Evolutionary conservation across 2,113 vertebrate species (phyloP), one percentile per base, ranked within the genome.

Genomic region (Gambusia affinis): DNA sequence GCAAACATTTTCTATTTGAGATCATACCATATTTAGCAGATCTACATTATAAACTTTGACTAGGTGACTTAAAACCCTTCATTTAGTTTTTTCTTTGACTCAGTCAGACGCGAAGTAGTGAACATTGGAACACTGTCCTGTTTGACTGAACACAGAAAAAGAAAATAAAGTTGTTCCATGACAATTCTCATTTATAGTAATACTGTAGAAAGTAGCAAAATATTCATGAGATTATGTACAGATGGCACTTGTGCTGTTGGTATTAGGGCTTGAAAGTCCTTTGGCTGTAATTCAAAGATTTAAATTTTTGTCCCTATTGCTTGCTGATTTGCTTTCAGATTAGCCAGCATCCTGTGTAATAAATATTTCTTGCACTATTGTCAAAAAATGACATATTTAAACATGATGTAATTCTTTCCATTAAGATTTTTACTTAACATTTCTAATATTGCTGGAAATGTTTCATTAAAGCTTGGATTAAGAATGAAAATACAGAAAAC

Each of bases 211-310:
- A 88, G 74, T 60, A 42, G 76, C 61, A 76, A 75, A 78, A 76
- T 28, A 42, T 82, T 90, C 67, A 73, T 79, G 73, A 62, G 79
- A 84, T 57, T 44, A 62, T 11, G 69, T 71, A 62, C 92, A 91
- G 87, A 91, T 90, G 88, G 87, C 35, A 67, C 76, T 63, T 76
- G 60, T 89, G 81, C 92, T 88, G 75, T 83, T 79, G 79, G 85
- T 79, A 83, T 73, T 79, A 4, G 79, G 76, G 76, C 76, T 44
- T 70, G 69, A 65, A 79, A 70, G 77, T 74, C 70, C 75, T 81
- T 71, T 92, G 87, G 82, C 83, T 71, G n/a, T 22, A 75, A 75
- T 74, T 85, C 74, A 81, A 83, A 70, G 71, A 85, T 85, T 88
- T 85, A 78, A 74, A 63, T 83, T 84, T 76, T 66, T 67, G 63